Evolutionary conservation across 2,797 vertebrate species (phyloP).

Genomic region (Cirrhinus molitorella): DNA sequence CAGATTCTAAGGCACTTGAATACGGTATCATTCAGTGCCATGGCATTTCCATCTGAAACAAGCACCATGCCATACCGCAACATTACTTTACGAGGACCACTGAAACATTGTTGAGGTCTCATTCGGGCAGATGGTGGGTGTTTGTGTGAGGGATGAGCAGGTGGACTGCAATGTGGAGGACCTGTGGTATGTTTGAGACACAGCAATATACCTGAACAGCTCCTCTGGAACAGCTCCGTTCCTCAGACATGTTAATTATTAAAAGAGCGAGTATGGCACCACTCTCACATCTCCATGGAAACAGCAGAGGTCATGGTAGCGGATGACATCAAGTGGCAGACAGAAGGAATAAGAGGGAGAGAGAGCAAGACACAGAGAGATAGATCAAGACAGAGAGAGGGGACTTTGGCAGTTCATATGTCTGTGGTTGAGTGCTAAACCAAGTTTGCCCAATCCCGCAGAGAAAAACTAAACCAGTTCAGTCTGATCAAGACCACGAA

Average conservation of each 20-base stretch:
- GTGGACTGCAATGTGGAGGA: slow-evolving; percentile 20
- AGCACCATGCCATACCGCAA: neutral
- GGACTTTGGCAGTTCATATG: slow-evolving; percentile 9
- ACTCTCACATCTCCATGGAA: slow-evolving; percentile 59
- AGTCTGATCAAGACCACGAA: neutral
- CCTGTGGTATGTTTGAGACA: slow-evolving; percentile 25
- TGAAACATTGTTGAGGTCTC: neutral
- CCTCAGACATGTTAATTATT: slow-evolving; percentile 60
- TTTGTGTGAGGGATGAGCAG: slow-evolving; percentile 12
- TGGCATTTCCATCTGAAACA: slow-evolving; percentile 1
- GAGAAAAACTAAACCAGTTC: slow-evolving; percentile 25
- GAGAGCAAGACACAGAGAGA: slow-evolving; percentile 10
- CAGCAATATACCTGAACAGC: slow-evolving; percentile 44
- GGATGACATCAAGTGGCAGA: slow-evolving; percentile 45
- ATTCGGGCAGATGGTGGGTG: slow-evolving; percentile 25
- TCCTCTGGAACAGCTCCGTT: slow-evolving; percentile 48
- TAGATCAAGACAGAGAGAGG: slow-evolving; percentile 1
- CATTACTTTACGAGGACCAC: no score
- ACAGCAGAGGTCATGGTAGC: slow-evolving; percentile 57
- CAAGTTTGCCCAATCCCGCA: slow-evolving; percentile 26
- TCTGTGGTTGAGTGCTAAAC: slow-evolving; percentile 31
- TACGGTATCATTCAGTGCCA: slow-evolving; percentile 2
- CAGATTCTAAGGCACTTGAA: neutral
- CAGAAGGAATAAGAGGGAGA: slow-evolving; percentile 12
- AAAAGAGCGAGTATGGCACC: slow-evolving; percentile 52